phyloP scores from a whole-genome alignment of 2,888 invertebrate genomes.

The Apoda limacodes region DNA sequence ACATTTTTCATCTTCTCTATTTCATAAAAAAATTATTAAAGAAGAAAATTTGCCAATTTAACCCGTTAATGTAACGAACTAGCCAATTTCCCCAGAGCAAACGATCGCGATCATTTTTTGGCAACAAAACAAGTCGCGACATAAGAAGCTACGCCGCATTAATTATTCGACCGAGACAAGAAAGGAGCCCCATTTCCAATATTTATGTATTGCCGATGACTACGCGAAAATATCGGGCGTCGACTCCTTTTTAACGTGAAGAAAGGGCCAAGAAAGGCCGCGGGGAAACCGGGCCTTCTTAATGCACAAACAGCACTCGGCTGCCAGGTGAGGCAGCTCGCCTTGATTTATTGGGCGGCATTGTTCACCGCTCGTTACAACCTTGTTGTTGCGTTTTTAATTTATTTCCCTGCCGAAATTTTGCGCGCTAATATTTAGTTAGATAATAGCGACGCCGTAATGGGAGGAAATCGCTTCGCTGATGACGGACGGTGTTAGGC shows the following conservation, averaged over 20 bases:
- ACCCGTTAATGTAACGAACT: constrained; percentile 24
- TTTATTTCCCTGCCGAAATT: constrained; percentile 61
- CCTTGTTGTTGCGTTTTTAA: constrained; percentile 70
- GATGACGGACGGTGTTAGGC: too few species aligned
- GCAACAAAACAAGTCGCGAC: constrained; percentile 57
- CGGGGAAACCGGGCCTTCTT: constrained; percentile 61
- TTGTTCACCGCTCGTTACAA: constrained; percentile 66
- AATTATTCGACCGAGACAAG: constrained; percentile 67
- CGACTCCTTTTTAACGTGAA: constrained; percentile 68
- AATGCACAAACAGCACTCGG: constrained; percentile 66
- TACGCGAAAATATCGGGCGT: constrained; percentile 64
- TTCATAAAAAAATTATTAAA: too few species aligned
- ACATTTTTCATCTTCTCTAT: too few species aligned
- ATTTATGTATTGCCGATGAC: constrained; percentile 72
- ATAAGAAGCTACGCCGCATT: constrained; percentile 59
- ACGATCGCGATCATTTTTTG: constrained; percentile 46
- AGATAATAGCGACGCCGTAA: constrained; percentile 40
- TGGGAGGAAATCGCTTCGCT: constrained; percentile 28
- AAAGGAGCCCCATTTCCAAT: constrained; percentile 68
- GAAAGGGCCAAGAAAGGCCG: constrained; percentile 65
- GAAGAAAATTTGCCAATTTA: too few species aligned
- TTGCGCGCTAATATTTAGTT: constrained; percentile 61
- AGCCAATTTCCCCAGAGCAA: constrained; percentile 34
- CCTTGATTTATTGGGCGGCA: constrained; percentile 65
- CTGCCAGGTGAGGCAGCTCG: constrained; percentile 57